phyloP scores from a whole-genome alignment of 2,888 invertebrate species.

The Melipona beecheii region DNA sequence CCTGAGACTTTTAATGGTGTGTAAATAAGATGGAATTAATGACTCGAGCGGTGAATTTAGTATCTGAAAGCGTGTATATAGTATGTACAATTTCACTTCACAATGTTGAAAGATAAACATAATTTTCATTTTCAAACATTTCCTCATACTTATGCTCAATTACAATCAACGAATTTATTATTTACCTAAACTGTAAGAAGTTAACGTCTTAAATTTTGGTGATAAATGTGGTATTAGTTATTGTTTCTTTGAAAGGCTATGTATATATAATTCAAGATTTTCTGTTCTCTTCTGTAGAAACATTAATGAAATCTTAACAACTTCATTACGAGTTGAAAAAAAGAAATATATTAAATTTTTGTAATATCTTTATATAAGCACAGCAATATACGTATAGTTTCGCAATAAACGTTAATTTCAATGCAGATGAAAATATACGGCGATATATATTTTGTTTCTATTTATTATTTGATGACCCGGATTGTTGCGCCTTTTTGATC shows the following conservation, averaged over 20 bases:
- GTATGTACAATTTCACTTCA: no score
- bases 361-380: not conserved
- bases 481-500: not conserved
- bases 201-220: not conserved
- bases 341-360: not conserved
- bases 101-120: not conserved
- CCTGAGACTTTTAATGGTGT: no score
- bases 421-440: not conserved
- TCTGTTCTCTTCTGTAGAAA: not conserved
- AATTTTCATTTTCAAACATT: constrained; percentile 4
- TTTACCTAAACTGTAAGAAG: not conserved
- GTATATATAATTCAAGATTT: not conserved
- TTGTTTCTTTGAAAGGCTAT: not conserved
- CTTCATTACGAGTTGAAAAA: not conserved
- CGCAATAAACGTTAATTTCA: not conserved
- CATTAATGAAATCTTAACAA: no score
- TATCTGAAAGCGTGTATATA: no score
- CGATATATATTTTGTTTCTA: not conserved
- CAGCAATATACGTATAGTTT: not conserved
- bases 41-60: no score
- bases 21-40: no score
- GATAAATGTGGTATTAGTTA: not conserved
- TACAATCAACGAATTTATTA: not conserved
- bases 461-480: not conserved
- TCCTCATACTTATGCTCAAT: not conserved